A percentile compares a stretch with the other conserved stretches of the same genome.
Conservation (phyloP, 2,113 vertebrate genomes). For the Urocitellus parryii region DNA sequence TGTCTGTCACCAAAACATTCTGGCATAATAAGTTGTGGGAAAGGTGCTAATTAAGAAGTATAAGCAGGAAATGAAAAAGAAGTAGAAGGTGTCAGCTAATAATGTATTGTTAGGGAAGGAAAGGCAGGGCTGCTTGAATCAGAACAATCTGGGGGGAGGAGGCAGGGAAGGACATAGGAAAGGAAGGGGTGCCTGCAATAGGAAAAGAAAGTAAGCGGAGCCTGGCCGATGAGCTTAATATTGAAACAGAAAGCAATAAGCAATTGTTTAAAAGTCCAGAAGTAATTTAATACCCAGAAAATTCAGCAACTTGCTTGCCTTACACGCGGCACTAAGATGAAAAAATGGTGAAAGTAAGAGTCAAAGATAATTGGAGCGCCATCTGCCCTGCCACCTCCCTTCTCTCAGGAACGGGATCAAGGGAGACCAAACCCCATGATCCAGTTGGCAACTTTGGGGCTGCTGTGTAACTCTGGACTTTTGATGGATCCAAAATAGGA, state of each 20-base stretch:
- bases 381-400: neutral
- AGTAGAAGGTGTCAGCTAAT: conserved; percentile 36
- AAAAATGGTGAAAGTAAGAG: neutral
- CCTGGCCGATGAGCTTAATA: neutral
- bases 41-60: conserved; percentile 50
- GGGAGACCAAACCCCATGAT: neutral
- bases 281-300: neutral
- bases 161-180: fast-evolving
- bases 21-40: conserved; percentile 50
- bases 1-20: neutral
- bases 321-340: neutral
- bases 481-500: neutral
- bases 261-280: neutral
- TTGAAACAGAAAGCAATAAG: neutral
- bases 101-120: neutral
- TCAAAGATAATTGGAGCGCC: neutral
- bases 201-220: neutral
- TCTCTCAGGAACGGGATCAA: neutral
- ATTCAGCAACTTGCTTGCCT: neutral
- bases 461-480: neutral
- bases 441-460: neutral
- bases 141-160: neutral
- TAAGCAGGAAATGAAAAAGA: conserved; percentile 46
- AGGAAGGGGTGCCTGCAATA: neutral
- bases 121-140: neutral